These are phyloP conservation scores for Papilio xuthus DNA, from an alignment of 1,140 invertebrate genomes.

Conservation along the genomic window DNA sequence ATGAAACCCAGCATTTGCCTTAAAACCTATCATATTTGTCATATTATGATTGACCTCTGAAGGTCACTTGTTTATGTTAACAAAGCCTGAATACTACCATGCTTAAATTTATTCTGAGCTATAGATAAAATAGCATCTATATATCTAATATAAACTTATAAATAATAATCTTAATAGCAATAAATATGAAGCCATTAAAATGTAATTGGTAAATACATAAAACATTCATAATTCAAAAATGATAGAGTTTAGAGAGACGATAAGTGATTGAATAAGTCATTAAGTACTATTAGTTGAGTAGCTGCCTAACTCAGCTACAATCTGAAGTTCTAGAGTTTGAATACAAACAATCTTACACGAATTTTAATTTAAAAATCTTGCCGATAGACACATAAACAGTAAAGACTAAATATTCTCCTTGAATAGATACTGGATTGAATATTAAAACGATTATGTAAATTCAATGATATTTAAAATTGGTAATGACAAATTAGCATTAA, in stretches of 20 bases:
- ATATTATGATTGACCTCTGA: background rate
- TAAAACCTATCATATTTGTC: background rate
- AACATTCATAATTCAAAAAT: background rate
- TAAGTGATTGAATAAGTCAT: background rate
- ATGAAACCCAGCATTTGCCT: conserved; percentile 11
- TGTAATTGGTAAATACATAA: background rate
- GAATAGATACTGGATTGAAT: no score
- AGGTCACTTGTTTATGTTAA: background rate
- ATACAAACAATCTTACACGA: no score
- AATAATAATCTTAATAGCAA: background rate
- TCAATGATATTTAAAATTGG: no score
- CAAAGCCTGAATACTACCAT: background rate
- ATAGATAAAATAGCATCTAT: background rate
- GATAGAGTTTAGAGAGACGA: background rate
- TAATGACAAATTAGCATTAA: no score
- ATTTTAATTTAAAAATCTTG: no score
- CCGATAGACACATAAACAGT: no score
- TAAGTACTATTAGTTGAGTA: background rate
- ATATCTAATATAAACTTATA: background rate
- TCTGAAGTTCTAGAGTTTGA: background rate
- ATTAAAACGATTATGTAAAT: no score
- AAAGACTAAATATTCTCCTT: no score
- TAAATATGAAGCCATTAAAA: background rate
- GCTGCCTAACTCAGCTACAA: background rate
- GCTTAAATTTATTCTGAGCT: background rate